Evolutionary conservation across 2,797 vertebrate genomes (phyloP), one percentile per base, ranked within the genome.

Genomic region (Neopelma chrysocephalum): DNA sequence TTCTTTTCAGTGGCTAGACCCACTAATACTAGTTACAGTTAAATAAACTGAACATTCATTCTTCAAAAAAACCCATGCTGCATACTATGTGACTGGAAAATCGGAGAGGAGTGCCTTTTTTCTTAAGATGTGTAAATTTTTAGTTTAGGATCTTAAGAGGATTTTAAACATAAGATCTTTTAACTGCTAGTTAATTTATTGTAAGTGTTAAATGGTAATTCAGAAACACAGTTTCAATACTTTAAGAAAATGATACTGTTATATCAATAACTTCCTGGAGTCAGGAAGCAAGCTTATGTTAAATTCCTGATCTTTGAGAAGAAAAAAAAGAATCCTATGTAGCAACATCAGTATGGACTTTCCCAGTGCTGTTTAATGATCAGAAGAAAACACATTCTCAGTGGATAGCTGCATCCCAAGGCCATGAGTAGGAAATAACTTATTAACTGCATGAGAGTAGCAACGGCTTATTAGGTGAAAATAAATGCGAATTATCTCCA

Each of bases 381-480:
- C 1, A 40, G 40, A 40, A 40, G 40, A 40, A 40, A 94, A 82
- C 71, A 87, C 87, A 85, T 82, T 82, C 79, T 95, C 68, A 82
- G 79, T 75, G 82, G 87, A 93, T 71, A 83, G 60, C 60, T 73
- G 32, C 57, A 91, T 78, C 71, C 66, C 65, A 94, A 81, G 75
- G 85, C 25, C 82, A 93, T 15, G 84, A 89, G 80, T 65, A 89
- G 95, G 84, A 96, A 89, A 79, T 64, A 77, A 81, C 45, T 89
- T 94, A 92, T 82, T 94, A 96, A 93, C 85, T 94, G 68, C 60
- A 61, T 53, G 53, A 89, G 64, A 89, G 53, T 61, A 71, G 50
- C 77, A 92, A 92, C 65, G 82, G 83, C 57, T 96, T 93, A 96
- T 96, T 92, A 94, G 82, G 68, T 68, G 53, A 87, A 95, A 96